phyloP scores from a whole-genome alignment of 30 jellyfish, hydroid and myxozoan genomes.

The Aurelia sp. region DNA sequence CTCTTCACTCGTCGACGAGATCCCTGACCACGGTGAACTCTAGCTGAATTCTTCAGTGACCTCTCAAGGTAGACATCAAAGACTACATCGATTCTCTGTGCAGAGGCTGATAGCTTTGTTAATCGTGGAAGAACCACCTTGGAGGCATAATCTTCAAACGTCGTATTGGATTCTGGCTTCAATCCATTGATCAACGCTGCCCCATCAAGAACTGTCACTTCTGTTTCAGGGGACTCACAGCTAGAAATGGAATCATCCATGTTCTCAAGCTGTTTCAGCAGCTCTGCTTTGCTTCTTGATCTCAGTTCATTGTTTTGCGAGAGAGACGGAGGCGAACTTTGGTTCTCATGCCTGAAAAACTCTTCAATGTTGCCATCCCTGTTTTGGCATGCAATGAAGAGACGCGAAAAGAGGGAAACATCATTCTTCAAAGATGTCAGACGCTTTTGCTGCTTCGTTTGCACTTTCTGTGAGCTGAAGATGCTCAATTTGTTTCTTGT shows the following conservation, averaged over 20 bases:
- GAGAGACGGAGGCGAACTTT: constrained; percentile 52
- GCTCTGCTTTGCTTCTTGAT: constrained; percentile 57
- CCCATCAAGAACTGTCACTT: constrained; percentile 64
- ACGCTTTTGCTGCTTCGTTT: constrained; percentile 25
- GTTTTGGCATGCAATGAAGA: constrained; percentile 78
- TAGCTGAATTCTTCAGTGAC: constrained; percentile 53
- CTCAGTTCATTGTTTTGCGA: constrained; percentile 37
- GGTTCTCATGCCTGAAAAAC: constrained; percentile 70
- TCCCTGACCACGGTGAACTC: constrained; percentile 61
- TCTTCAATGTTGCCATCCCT: constrained; percentile 75
- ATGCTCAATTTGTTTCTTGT: constrained; percentile 49
- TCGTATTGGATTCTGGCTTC: constrained; percentile 55
- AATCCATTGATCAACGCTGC: constrained; percentile 73
- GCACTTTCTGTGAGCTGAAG: constrained; percentile 18
- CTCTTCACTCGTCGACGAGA: constrained; percentile 50
- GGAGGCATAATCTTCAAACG: too few species aligned
- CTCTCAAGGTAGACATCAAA: constrained; percentile 64
- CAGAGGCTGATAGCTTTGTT: too few species aligned
- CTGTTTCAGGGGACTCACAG: constrained; percentile 22
- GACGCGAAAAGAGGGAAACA: constrained; percentile 73
- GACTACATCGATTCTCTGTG: constrained; percentile 67
- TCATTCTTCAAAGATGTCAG: constrained; percentile 47
- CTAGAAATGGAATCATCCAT: constrained; percentile 18
- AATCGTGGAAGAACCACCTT: too few species aligned
- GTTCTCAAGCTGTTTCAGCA: constrained; percentile 30